Conservation (phyloP, 2,888 invertebrate genomes). For the Andrena dorsata region DNA sequence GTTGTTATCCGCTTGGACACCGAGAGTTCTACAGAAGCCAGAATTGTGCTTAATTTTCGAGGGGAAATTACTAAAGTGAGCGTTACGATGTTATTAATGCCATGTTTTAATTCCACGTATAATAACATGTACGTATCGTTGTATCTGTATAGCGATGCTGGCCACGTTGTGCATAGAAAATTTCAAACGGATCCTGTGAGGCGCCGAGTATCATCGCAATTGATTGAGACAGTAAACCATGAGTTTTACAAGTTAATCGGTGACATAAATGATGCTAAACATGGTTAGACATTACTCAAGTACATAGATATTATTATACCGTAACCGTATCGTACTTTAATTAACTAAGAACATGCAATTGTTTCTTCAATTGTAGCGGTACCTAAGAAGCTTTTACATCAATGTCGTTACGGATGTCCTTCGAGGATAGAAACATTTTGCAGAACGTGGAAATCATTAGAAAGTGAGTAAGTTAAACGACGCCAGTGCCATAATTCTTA, state of each 20-base stretch:
- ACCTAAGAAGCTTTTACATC: slow-evolving; percentile 73
- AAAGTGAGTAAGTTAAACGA: slow-evolving; percentile 49
- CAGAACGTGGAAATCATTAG: slow-evolving; percentile 62
- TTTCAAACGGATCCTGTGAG: slow-evolving; percentile 73
- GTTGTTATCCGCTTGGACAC: slow-evolving; percentile 76
- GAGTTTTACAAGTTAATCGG: slow-evolving; percentile 77
- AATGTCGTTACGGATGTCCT: slow-evolving; percentile 79
- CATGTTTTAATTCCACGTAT: not conserved
- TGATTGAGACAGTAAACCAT: slow-evolving; percentile 74
- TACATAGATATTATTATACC: not conserved
- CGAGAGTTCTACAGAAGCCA: slow-evolving; percentile 67
- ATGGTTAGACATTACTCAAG: slow-evolving; percentile 62
- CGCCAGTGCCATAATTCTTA: not conserved
- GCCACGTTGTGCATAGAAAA: slow-evolving; percentile 71
- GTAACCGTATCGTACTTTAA: not conserved
- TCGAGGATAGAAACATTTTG: slow-evolving; percentile 75
- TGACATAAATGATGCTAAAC: slow-evolving; percentile 73
- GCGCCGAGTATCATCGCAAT: slow-evolving; percentile 68
- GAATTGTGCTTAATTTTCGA: slow-evolving; percentile 75
- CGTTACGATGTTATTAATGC: not conserved
- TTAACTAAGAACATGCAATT: slow-evolving; percentile 13
- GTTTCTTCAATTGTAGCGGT: slow-evolving; percentile 57
- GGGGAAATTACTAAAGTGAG: slow-evolving; percentile 80
- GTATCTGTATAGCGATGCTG: slow-evolving; percentile 74
- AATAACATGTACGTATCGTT: slow-evolving; percentile 9